phyloP scores from a whole-genome alignment of 1,140 invertebrate genomes.

The Anastrepha ludens region DNA sequence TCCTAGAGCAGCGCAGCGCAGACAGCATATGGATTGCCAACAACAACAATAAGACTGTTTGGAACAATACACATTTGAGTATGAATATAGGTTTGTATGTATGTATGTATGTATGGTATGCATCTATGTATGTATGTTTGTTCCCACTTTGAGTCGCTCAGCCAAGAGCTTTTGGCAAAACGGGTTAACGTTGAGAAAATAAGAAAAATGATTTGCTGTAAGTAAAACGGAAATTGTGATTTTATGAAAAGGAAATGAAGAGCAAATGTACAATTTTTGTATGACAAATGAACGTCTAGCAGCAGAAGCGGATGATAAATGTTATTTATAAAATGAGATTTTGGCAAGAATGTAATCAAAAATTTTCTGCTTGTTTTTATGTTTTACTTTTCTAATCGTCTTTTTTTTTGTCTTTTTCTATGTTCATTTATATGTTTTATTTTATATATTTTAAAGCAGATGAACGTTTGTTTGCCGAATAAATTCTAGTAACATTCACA shows the following conservation, averaged over 20 bases:
- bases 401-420: no score
- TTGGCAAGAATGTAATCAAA: neutral
- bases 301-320: neutral
- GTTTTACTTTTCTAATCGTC: no score
- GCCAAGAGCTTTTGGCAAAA: neutral
- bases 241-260: conserved; percentile 36
- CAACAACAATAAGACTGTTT: no score
- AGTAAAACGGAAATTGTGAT: conserved; percentile 30
- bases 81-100: no score
- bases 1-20: no score
- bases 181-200: conserved; percentile 12
- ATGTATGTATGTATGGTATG: neutral
- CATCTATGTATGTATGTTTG: no score
- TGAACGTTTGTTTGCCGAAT: no score
- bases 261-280: conserved; percentile 21
- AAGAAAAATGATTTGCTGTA: conserved; percentile 25
- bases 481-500: no score
- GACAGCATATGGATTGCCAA: no score
- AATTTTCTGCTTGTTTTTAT: no score
- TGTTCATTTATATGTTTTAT: no score
- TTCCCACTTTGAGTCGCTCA: neutral
- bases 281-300: neutral
- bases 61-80: neutral
- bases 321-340: conserved; percentile 8
- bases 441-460: no score